A percentile compares a stretch with the other conserved stretches of the same genome.
Evolutionary conservation across 1,140 invertebrate species (phyloP).

Genomic region (Diachasma alloeum): DNA sequence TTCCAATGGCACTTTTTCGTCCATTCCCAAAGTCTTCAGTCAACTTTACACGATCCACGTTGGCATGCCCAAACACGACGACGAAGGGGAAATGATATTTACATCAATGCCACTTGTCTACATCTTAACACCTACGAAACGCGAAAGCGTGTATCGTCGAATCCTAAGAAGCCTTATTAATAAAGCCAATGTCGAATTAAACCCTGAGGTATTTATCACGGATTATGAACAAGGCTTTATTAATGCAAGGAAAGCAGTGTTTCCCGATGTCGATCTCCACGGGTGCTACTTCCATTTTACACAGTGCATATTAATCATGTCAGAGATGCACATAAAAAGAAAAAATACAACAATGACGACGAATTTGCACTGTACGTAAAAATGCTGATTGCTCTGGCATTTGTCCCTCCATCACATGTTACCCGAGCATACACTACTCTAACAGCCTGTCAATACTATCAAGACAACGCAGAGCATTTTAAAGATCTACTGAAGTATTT

Average conservation of each 20-base stretch:
- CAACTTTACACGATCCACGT: not conserved
- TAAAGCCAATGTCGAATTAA: not conserved
- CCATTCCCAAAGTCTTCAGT: not conserved
- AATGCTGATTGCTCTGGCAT: constrained; percentile 14
- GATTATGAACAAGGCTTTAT: constrained; percentile 27
- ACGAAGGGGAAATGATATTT: not conserved
- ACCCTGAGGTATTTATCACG: not conserved
- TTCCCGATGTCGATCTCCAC: not conserved
- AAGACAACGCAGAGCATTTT: not conserved
- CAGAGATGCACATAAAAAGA: too few relatives aligned
- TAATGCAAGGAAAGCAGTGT: constrained; percentile 5
- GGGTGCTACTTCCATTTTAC: constrained; percentile 35
- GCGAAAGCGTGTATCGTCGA: not conserved
- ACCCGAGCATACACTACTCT: not conserved
- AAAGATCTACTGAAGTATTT: constrained; percentile 6
- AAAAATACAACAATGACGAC: too few relatives aligned
- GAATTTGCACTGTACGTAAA: not conserved
- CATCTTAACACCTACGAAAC: not conserved
- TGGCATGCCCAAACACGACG: too few relatives aligned
- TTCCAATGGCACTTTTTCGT: not conserved
- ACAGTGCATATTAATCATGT: too few relatives aligned
- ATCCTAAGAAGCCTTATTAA: not conserved
- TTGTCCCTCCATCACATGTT: not conserved
- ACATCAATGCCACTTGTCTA: not conserved
- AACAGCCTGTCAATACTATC: not conserved